These are phyloP conservation scores for Altica lythri DNA, from an alignment of 2,888 invertebrate genomes.

Conservation along the genomic window DNA sequence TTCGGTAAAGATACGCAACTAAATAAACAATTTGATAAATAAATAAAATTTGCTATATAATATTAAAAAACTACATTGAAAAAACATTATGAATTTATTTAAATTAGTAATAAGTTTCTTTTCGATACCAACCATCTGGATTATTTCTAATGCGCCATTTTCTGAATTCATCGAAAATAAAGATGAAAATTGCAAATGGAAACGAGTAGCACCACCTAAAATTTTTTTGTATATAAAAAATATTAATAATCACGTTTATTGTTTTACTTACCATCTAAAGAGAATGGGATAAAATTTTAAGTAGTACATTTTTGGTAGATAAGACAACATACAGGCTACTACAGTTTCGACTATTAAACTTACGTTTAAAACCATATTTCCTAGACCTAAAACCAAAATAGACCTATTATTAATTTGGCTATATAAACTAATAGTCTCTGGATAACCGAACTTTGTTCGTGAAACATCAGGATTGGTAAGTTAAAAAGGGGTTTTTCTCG, in stretches of 20 bases:
- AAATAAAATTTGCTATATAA: slow-evolving; percentile 1
- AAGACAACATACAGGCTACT: slow-evolving; percentile 70
- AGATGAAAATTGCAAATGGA: slow-evolving; percentile 78
- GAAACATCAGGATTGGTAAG: too few relatives aligned
- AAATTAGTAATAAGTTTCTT: slow-evolving; percentile 74
- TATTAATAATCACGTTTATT: neutral
- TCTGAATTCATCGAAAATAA: slow-evolving; percentile 77
- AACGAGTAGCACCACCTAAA: slow-evolving; percentile 61
- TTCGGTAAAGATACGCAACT: too few relatives aligned
- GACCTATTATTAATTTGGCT: too few relatives aligned
- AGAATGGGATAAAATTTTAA: slow-evolving; percentile 72
- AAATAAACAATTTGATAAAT: neutral
- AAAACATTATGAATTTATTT: slow-evolving; percentile 8
- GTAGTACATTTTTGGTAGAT: slow-evolving; percentile 66
- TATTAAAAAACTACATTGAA: slow-evolving; percentile 16
- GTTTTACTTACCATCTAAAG: slow-evolving; percentile 61
- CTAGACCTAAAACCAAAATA: slow-evolving; percentile 62
- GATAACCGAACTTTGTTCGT: too few relatives aligned
- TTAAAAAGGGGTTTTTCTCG: too few relatives aligned
- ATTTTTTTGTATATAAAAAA: slow-evolving; percentile 15
- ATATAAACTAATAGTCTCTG: too few relatives aligned
- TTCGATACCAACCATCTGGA: slow-evolving; percentile 73
- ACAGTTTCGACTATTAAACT: slow-evolving; percentile 67
- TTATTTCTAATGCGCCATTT: slow-evolving; percentile 72
- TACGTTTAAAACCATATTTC: slow-evolving; percentile 66